phyloP scores from a whole-genome alignment of 2,113 vertebrate genomes.

The Pluvialis apricaria region DNA sequence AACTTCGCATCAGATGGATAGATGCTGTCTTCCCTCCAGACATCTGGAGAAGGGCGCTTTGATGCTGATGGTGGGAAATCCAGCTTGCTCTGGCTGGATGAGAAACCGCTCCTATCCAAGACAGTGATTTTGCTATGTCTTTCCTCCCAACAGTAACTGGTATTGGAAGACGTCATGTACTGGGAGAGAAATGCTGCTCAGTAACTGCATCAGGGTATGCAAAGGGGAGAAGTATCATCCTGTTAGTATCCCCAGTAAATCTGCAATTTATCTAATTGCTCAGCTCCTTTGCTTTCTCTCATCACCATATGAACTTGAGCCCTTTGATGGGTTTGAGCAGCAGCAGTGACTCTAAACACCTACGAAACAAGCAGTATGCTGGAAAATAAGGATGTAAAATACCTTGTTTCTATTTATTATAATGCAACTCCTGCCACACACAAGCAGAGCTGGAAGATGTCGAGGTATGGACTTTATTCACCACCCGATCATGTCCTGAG shows the following conservation, averaged over 20 bases:
- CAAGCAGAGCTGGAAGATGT: neutral
- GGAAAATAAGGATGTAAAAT: neutral
- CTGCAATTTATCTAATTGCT: neutral
- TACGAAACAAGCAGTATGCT: neutral
- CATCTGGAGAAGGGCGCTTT: constrained; percentile 20
- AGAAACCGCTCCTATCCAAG: neutral
- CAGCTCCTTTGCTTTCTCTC: neutral
- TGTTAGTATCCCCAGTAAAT: neutral
- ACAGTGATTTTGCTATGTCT: neutral
- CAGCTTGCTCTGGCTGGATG: constrained; percentile 29
- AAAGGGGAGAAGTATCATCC: neutral
- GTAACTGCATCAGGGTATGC: neutral
- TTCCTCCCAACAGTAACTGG: neutral
- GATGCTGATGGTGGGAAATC: constrained; percentile 42
- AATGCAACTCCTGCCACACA: neutral
- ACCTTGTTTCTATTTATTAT: neutral
- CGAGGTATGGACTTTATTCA: neutral
- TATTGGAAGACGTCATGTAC: neutral
- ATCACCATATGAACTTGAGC: neutral
- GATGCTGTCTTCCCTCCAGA: constrained; percentile 17
- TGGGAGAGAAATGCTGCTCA: neutral
- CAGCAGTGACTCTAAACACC: neutral
- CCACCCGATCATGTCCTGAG: neutral
- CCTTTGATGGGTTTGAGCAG: neutral
- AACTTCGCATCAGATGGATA: neutral